Evolutionary conservation across 1,140 invertebrate species (phyloP).

Genomic region (Drosophila sproati): DNA sequence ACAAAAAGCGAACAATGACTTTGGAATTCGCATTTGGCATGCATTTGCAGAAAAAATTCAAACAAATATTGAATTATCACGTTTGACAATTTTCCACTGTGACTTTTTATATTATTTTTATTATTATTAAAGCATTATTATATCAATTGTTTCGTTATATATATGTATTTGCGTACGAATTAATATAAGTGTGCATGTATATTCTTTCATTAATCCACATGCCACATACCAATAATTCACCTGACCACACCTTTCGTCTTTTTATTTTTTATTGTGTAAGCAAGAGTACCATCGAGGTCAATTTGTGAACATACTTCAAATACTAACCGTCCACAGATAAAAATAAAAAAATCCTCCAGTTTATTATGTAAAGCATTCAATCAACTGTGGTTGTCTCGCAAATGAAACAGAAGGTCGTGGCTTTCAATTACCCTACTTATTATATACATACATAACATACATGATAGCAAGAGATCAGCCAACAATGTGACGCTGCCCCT

Average conservation of each 20-base stretch:
- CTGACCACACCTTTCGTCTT: constrained; percentile 28
- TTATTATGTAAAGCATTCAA: constrained; percentile 40
- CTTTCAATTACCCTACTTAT: constrained; percentile 55
- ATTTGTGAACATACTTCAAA: constrained; percentile 29
- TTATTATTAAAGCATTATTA: neutral
- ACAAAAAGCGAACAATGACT: neutral
- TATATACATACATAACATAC: neutral
- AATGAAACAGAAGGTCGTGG: constrained; percentile 50
- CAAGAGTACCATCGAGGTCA: constrained; percentile 14
- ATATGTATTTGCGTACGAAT: too few species aligned
- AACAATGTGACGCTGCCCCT: constrained; percentile 38
- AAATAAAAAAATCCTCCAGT: constrained; percentile 29
- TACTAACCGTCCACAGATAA: neutral
- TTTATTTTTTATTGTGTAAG: neutral
- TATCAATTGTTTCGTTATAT: too few species aligned
- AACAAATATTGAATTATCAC: neutral
- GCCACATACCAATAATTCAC: constrained; percentile 16
- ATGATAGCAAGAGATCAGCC: constrained; percentile 29
- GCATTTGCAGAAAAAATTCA: neutral
- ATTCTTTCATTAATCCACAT: neutral
- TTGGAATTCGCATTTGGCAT: neutral
- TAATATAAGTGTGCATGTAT: neutral
- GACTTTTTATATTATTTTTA: neutral
- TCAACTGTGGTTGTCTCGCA: constrained; percentile 50
- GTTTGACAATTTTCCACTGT: neutral